Conservation (phyloP, 2,797 vertebrate species). For the Varecia variegata region DNA sequence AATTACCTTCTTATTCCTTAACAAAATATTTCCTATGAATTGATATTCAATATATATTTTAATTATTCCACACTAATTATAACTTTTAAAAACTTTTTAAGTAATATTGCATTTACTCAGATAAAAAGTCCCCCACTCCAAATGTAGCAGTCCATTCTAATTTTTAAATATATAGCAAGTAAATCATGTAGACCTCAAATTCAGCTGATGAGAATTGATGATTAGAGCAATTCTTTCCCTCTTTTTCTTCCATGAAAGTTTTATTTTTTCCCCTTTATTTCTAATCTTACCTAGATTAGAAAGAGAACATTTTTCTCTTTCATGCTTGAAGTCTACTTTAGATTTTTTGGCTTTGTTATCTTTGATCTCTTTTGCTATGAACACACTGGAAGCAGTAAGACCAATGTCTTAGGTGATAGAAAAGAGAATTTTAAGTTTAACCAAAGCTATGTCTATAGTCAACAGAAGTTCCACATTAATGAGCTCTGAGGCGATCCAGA, state of each 20-base stretch:
- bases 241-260: not conserved
- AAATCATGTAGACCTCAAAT: not conserved
- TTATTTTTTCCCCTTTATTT: not conserved
- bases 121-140: not conserved
- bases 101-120: conserved; percentile 6
- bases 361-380: not conserved
- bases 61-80: conserved; percentile 11
- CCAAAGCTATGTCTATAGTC: not conserved
- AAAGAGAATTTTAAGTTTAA: conserved; percentile 41
- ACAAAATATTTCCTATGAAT: conserved; percentile 12
- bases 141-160: not conserved
- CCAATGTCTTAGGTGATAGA: not conserved
- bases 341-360: not conserved
- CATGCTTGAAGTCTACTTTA: not conserved
- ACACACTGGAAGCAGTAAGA: not conserved
- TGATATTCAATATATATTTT: conserved; percentile 3
- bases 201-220: not conserved
- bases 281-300: not conserved
- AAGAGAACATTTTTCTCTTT: conserved; percentile 16
- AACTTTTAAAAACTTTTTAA: conserved; percentile 32
- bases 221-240: not conserved
- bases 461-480: not conserved
- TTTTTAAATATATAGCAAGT: not conserved
- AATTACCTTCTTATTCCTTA: conserved; percentile 6
- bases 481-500: not conserved